Conservation (phyloP, 23 tunicate genomes). For the Halocynthia roretzi region DNA sequence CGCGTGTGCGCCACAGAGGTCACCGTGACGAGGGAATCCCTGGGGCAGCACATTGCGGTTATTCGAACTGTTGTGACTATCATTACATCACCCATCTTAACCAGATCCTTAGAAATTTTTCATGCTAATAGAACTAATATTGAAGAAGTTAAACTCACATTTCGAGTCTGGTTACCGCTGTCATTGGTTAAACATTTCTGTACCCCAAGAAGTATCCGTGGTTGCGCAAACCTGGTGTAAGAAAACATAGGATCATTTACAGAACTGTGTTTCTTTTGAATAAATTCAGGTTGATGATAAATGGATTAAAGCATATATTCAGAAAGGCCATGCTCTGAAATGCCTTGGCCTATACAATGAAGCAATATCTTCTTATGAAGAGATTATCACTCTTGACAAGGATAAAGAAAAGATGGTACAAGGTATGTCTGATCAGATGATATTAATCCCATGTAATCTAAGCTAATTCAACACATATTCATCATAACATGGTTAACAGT, state of each 20-base stretch:
- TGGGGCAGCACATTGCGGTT: too few species aligned
- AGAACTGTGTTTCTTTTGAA: not conserved
- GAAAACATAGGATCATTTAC: not conserved
- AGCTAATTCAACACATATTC: too few species aligned
- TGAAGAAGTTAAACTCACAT: not conserved
- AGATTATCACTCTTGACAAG: slow-evolving; percentile 39
- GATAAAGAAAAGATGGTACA: slow-evolving; percentile 46
- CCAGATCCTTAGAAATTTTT: not conserved
- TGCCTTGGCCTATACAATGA: slow-evolving; percentile 39
- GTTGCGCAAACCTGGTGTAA: too few species aligned
- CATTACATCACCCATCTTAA: too few species aligned
- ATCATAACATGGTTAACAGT: too few species aligned
- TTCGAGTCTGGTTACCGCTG: not conserved
- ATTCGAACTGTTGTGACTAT: too few species aligned
- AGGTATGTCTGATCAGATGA: slow-evolving; percentile 3
- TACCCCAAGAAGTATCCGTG: too few species aligned
- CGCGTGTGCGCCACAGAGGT: too few species aligned
- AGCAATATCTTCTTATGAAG: slow-evolving; percentile 38
- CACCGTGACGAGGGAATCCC: too few species aligned
- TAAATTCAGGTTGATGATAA: slow-evolving; percentile 48
- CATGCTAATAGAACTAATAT: not conserved
- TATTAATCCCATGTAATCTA: too few species aligned
- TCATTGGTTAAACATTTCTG: too few species aligned
- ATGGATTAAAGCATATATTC: slow-evolving; percentile 69
- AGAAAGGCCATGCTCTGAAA: slow-evolving; percentile 62